Base-by-base conservation (phyloP, 53 echinoderm and acorn worm species). In the Arbacia lixula region DNA sequence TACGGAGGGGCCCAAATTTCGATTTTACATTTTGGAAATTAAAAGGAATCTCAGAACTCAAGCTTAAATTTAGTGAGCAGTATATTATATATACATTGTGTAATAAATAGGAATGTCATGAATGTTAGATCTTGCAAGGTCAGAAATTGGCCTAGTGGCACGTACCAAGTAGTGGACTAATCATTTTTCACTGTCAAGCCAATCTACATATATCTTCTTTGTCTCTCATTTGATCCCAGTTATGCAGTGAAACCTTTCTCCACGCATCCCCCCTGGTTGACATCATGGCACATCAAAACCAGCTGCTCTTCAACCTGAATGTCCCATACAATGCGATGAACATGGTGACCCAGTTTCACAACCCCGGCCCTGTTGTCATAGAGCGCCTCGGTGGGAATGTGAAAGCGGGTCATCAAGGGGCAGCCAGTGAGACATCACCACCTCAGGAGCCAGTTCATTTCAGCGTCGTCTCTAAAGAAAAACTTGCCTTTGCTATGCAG, bases 291-390 rank as follows among this genome's bases (percentile, higher is more conserved):
- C 86, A 84, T 5, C 86, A 94, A 34, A 97, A 97, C 52, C 97
- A 97, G 76, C 72, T 97, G 50, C 92, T 86, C 21, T 97, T 97
- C 76, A 97, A 97, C 68, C 88, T 97, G 55, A 77, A 90, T 27
- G 65, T 90, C 43, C 94, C 94, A 21, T 89, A 52, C 81, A 60
- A 90, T 50, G 86, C 97, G 0, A 19, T 35, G 49, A 91, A 94
- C 60, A 46, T 94, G 64, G 81, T 86, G 10, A 77, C 88, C 49
- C 72, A 78, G 55, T 97, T 87, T 65, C 84, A 83, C 54, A 84
- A 91, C 28, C 97, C 97, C 9, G 94, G 97, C n/a, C 92, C 97
- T 3, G 88, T 96, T 19, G 87, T 92, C 53, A 85, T 97, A 11
- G 97, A 97, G 84, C 94, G 92, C 71, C 83, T 97, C 2, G 78